A percentile compares a stretch with the other conserved stretches of the same genome.
Evolutionary conservation across 2,113 vertebrate species (phyloP).

Genomic region (Condylura cristata): DNA sequence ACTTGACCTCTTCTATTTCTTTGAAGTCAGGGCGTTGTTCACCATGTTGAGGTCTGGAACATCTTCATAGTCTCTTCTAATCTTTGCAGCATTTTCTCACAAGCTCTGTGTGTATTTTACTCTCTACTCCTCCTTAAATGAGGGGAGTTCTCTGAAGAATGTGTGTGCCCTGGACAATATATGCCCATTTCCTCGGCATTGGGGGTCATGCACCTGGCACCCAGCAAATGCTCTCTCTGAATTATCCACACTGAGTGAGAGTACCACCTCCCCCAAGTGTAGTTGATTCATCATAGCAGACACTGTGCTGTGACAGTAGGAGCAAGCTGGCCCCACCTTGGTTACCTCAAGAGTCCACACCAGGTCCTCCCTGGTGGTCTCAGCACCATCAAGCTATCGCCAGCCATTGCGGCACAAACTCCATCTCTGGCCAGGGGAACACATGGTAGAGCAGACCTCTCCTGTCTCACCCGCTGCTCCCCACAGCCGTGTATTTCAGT

Average conservation of each 20-base stretch:
- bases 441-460: too few species aligned
- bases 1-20: background rate
- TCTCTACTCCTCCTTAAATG: background rate
- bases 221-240: background rate
- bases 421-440: too few species aligned
- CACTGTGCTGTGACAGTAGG: background rate
- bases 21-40: background rate
- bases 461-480: too few species aligned
- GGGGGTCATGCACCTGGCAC: too few species aligned
- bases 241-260: too few species aligned
- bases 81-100: background rate
- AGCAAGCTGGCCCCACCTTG: background rate
- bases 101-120: background rate
- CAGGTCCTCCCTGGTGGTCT: too few species aligned
- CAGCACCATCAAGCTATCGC: too few species aligned
- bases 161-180: background rate
- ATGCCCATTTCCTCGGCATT: background rate
- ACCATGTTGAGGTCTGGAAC: background rate
- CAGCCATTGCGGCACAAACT: too few species aligned
- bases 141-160: background rate
- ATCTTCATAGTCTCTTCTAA: background rate
- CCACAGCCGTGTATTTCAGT: too few species aligned
- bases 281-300: too few species aligned
- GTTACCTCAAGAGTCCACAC: background rate
- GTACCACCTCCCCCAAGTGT: rapidly evolving